phyloP scores from a whole-genome alignment of 2,888 invertebrate species.

The Euplagia quadripunctaria region DNA sequence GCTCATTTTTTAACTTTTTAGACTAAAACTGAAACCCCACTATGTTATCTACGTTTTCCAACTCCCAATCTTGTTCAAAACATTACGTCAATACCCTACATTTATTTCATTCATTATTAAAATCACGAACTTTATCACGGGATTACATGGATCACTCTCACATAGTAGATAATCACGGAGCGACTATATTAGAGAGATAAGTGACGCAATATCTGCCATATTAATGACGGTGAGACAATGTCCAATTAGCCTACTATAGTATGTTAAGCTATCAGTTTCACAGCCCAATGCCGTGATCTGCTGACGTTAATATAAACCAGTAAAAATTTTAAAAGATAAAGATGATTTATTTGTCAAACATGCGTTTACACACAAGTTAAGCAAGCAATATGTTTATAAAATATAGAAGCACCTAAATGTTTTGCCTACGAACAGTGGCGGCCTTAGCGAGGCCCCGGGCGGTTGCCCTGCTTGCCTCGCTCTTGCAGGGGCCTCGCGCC shows the following conservation, averaged over 20 bases:
- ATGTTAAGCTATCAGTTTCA: conserved; percentile 16
- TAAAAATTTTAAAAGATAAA: too few relatives aligned
- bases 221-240: conserved; percentile 36
- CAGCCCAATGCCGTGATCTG: conserved; percentile 2
- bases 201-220: conserved; percentile 39
- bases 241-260: neutral
- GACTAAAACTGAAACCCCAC: neutral
- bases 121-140: conserved; percentile 8
- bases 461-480: too few relatives aligned
- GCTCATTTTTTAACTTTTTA: neutral
- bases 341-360: too few relatives aligned
- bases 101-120: conserved; percentile 23
- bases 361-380: too few relatives aligned
- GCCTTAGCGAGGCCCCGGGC: too few relatives aligned
- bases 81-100: conserved; percentile 15
- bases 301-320: neutral
- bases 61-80: neutral
- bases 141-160: conserved; percentile 11
- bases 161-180: conserved; percentile 13
- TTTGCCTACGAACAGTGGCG: too few relatives aligned
- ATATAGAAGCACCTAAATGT: too few relatives aligned
- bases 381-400: too few relatives aligned
- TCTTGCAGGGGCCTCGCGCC: too few relatives aligned
- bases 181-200: conserved; percentile 45
- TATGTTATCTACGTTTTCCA: neutral